A percentile compares a stretch with the other conserved stretches of the same genome.
phyloP scores from a whole-genome alignment of 2,888 invertebrate genomes.

The Lydus trimaculatus region DNA sequence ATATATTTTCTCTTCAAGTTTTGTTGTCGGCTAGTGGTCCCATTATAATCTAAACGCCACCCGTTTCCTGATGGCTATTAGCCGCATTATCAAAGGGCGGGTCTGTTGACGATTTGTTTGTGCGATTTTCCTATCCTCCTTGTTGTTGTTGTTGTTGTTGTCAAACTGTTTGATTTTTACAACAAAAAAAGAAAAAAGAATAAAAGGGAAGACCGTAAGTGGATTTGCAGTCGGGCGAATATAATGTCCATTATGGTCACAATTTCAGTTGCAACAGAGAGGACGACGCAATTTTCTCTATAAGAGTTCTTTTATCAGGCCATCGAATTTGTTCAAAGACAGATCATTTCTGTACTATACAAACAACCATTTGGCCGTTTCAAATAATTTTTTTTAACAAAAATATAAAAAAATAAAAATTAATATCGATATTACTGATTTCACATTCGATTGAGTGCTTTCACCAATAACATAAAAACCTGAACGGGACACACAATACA shows the following conservation, averaged over 20 bases:
- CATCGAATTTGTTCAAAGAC: slow-evolving; percentile 6
- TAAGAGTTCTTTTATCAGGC: not conserved
- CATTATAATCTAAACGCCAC: slow-evolving; percentile 47
- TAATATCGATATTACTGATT: not conserved
- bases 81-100: slow-evolving; percentile 60
- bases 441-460: slow-evolving; percentile 3
- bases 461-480: not conserved
- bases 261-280: not conserved
- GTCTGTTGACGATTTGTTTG: slow-evolving; percentile 55
- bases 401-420: not conserved
- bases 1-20: slow-evolving; percentile 8
- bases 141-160: slow-evolving; percentile 11
- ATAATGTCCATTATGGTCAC: slow-evolving; percentile 47
- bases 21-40: slow-evolving; percentile 23
- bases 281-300: slow-evolving; percentile 8
- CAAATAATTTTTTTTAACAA: not conserved
- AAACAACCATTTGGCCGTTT: slow-evolving; percentile 2
- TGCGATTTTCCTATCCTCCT: slow-evolving; percentile 29
- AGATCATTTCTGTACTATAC: not conserved
- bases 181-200: slow-evolving; percentile 16
- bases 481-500: slow-evolving; percentile 13
- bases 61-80: slow-evolving; percentile 59
- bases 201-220: slow-evolving; percentile 45
- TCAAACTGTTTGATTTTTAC: slow-evolving; percentile 31
- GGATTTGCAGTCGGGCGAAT: slow-evolving; percentile 53